Conservation (phyloP, 2,113 vertebrate species). For the Tragelaphus strepsiceros region DNA sequence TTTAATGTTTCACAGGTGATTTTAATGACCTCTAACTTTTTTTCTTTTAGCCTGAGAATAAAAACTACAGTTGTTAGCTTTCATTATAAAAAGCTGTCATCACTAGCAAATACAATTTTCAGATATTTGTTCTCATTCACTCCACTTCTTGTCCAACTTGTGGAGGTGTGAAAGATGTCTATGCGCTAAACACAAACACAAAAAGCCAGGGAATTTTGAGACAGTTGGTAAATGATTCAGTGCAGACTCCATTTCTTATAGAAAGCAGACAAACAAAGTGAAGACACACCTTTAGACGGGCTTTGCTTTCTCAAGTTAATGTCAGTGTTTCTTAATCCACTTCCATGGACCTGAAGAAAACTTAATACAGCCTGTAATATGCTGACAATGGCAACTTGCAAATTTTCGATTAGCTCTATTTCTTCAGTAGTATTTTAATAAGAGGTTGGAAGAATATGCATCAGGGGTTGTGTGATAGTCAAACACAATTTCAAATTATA, state of each 20-base stretch:
- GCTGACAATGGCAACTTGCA: neutral
- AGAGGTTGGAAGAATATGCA: neutral
- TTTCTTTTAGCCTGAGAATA: neutral
- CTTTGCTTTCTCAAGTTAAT: constrained; percentile 11
- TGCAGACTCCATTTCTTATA: neutral
- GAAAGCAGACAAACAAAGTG: neutral
- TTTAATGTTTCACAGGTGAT: neutral
- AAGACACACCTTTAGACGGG: neutral
- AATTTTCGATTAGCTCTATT: neutral
- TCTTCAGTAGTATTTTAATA: neutral
- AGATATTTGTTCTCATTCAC: neutral
- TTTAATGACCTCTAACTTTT: neutral
- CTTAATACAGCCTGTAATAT: neutral
- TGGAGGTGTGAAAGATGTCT: neutral
- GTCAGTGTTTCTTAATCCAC: neutral
- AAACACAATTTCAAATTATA: neutral
- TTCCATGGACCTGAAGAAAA: neutral
- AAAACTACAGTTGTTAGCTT: neutral
- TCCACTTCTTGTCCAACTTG: neutral
- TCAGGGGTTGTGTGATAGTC: neutral
- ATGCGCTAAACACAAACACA: neutral
- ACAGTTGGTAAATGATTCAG: neutral
- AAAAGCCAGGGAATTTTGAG: neutral
- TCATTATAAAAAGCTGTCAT: neutral
- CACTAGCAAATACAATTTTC: neutral